Conservation (phyloP, 2,113 vertebrate species). For the Strix uralensis region DNA sequence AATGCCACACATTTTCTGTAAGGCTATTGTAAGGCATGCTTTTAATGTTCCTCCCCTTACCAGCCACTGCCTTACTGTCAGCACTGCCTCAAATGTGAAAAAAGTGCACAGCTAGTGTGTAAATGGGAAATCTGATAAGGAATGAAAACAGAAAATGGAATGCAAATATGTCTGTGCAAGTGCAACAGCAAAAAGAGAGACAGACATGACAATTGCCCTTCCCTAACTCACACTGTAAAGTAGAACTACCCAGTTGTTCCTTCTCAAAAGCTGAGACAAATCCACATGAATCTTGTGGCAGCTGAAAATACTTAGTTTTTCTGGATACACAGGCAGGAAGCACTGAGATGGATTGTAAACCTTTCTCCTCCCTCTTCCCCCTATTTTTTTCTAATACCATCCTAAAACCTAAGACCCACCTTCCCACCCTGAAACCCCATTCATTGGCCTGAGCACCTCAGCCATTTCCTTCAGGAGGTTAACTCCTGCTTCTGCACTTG, state of each 20-base stretch:
- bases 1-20: not conserved
- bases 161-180: not conserved
- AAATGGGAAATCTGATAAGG: not conserved
- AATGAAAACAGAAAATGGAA: not conserved
- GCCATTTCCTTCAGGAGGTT: not conserved
- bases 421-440: not conserved
- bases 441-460: not conserved
- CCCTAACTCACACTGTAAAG: not conserved
- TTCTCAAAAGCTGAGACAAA: not conserved
- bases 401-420: not conserved
- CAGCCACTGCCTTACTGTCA: not conserved
- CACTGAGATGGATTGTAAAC: not conserved
- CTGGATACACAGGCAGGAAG: not conserved
- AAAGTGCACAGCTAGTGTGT: not conserved
- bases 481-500: not conserved
- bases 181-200: not conserved
- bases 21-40: not conserved
- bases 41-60: not conserved
- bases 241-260: not conserved
- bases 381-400: not conserved
- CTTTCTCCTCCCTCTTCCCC: not conserved
- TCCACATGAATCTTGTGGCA: not conserved
- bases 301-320: not conserved
- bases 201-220: accelerated
- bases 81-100: not conserved